These are phyloP conservation scores for Macrocentrus cingulum DNA, from an alignment of 1,140 invertebrate genomes.

Conservation along the genomic window DNA sequence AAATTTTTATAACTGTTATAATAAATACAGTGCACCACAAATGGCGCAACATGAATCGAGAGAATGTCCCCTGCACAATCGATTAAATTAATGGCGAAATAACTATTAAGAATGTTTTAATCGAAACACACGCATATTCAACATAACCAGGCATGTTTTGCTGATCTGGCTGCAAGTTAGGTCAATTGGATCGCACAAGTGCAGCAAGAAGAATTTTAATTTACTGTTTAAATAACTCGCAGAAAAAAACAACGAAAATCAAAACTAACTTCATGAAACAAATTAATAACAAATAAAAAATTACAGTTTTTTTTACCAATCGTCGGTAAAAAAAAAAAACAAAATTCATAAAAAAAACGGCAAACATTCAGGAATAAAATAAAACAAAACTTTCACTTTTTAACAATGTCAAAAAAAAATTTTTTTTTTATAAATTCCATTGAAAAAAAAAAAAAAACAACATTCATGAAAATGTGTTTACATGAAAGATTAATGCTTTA, in stretches of 20 bases:
- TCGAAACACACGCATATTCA: slow-evolving; percentile 10
- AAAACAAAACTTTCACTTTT: too few species aligned
- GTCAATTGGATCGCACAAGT: slow-evolving; percentile 16
- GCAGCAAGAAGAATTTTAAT: slow-evolving; percentile 12
- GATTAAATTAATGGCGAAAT: slow-evolving; percentile 19
- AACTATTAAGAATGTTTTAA: slow-evolving; percentile 17
- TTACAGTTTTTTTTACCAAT: too few species aligned
- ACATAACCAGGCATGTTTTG: too few species aligned
- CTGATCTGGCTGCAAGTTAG: slow-evolving; percentile 6
- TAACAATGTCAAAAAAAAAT: too few species aligned
- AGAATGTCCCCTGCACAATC: slow-evolving; percentile 12
- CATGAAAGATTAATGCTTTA: too few species aligned
- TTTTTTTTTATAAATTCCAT: too few species aligned
- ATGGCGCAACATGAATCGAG: background rate
- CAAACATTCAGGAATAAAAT: too few species aligned
- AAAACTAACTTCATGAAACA: background rate
- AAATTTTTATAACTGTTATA: slow-evolving; percentile 21
- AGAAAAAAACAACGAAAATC: slow-evolving; percentile 8
- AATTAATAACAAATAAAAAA: too few species aligned
- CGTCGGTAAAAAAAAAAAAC: too few species aligned
- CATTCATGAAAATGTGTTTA: too few species aligned
- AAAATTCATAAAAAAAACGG: too few species aligned
- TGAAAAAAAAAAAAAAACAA: too few species aligned
- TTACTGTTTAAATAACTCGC: slow-evolving; percentile 18
- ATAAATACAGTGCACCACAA: background rate